Evolutionary conservation across 2,113 vertebrate species (phyloP), one percentile per base, ranked within the genome.

Genomic region (Mastomys natalensis): DNA sequence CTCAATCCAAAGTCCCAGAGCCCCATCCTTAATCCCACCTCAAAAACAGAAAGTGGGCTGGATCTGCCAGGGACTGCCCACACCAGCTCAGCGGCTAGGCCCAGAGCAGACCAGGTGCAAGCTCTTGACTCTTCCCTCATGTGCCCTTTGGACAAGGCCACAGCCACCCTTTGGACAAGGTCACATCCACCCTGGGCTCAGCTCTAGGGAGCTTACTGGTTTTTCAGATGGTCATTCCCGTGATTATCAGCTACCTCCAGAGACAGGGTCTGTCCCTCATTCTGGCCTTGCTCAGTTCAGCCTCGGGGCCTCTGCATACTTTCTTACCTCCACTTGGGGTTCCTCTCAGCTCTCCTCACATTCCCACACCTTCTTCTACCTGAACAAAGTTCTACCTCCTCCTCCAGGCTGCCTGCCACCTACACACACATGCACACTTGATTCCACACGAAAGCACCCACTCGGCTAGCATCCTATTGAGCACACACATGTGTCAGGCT

Each of bases 361-460:
- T 11, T 60, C 37, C n/a, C 37, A 24, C 4, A 53, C 73, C 94
- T 93, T n/a, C n/a, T n/a, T n/a, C n/a, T n/a, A n/a, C n/a, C 15
- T 7, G 7, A 26, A 26, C 26, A 40, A 24, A 22, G 21, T 2
- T 45, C n/a, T 6, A 2, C 37, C 88, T 62, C 64, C 45, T 80
- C 29, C 70, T 62, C 34, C 66, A 93, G 51, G 48, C 40, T 1
- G 3, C 70, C 60, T 40, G 16, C 2, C 34, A 11, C 85, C 34
- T 29, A 15, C 0, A n/a, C 66, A 34, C 43, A 0, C 11, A 1
- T 13, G 1, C 21, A 34, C n/a, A 58, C 48, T 3, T 66, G 15
- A 43, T 37, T 26, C 7, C 43, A 78, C 45, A 37, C 37, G 1
- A 21, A 64, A 84, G 24, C 48, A 24, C 17, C n/a, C 31, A 1